Base-by-base conservation (phyloP, 2,888 invertebrate genomes). In the Coelinius sp. region DNA sequence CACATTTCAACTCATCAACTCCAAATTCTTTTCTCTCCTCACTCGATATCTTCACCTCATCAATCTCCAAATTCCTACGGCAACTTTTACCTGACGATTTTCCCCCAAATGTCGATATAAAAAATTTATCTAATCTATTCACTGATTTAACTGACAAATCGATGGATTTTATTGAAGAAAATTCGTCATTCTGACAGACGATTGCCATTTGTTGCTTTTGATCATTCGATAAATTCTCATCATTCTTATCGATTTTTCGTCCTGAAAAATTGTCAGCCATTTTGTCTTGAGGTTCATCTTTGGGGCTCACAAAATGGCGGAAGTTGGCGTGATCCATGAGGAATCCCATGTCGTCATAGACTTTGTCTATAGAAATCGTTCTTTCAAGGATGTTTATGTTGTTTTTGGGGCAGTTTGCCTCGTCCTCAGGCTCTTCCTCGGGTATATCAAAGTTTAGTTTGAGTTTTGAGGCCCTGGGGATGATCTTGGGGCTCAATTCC, bases 401-500 rank as follows among this genome's bases (percentile, higher is more conserved):
- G 1, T 10, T 63, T 56, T 68, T 69, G n/a, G 76, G 53, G 10
- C 46, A 70, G 24, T 78, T 69, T 14, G 67, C 76, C 3, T 64
- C 71, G 3, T 79, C 70, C 0, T 25, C 56, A 5, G 66, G 31
- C 8, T 59, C 77, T 52, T 75, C 75, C 56, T 82, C 81, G 6
- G 78, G 78, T 56, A 81, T 75, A 44, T 81, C 81, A n/a, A 81
- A 72, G 76, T 82, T 77, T 2, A 81, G 75, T 70, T 77, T 76
- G 0, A 76, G 56, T 38, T 78, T 81, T 8, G 76, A 70, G 22
- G 73, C 38, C 66, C 71, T 68, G 1, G 66, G 70, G 25, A 73
- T 49, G 8, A 84, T 78, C 66, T 82, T 80, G 1, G 82, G 82
- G 64, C 83, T 85, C 1, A 82, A 64, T 4, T 81, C 74, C 38